Conservation (phyloP, 2,113 vertebrate genomes). For the Eudyptes chrysolophus region DNA sequence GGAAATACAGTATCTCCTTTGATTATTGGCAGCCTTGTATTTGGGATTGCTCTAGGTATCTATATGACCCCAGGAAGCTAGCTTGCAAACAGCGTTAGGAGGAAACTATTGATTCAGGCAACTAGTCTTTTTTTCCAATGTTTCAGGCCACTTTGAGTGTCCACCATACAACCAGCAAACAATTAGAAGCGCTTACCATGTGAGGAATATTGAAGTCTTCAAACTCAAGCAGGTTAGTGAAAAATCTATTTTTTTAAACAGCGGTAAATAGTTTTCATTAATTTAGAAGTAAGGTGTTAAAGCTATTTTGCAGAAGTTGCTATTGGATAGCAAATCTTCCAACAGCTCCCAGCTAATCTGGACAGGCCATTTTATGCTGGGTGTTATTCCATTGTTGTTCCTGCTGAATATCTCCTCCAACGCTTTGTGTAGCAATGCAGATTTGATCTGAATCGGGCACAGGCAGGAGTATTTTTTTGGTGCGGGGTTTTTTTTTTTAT, state of each 20-base stretch:
- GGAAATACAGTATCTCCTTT: neutral
- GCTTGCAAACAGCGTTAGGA: neutral
- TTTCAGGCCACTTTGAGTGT: slow-evolving; percentile 92
- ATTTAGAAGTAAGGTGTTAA: neutral
- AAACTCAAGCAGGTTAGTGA: slow-evolving; percentile 93
- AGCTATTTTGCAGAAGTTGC: neutral
- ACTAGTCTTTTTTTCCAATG: neutral
- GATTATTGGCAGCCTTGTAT: neutral
- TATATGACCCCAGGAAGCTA: neutral
- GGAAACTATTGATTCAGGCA: neutral
- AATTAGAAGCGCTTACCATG: slow-evolving; percentile 93
- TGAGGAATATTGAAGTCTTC: slow-evolving; percentile 94
- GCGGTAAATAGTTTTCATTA: neutral
- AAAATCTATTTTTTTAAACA: neutral
- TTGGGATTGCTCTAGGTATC: neutral
- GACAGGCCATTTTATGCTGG: neutral
- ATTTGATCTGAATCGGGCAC: neutral
- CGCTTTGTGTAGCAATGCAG: neutral
- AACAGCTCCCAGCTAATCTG: neutral
- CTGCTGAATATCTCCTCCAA: neutral
- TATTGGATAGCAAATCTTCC: neutral
- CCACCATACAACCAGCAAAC: slow-evolving; percentile 92
- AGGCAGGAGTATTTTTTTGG: neutral
- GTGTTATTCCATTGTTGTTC: neutral
- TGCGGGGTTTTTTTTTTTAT: neutral